Evolutionary conservation across 2,113 vertebrate species (phyloP).

Genomic region (Antigone vipio): DNA sequence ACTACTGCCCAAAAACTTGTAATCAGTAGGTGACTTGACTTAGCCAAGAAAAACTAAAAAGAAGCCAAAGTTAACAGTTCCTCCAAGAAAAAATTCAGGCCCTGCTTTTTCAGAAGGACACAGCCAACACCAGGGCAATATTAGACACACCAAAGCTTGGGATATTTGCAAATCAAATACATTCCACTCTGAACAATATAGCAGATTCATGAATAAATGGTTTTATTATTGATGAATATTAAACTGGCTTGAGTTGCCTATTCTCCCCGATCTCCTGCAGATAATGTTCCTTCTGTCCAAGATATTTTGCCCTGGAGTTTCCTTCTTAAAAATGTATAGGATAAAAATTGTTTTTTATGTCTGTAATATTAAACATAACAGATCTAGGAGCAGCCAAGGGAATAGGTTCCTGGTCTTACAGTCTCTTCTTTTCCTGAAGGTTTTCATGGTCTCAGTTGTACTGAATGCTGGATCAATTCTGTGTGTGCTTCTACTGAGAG

Average conservation of each 20-base stretch:
- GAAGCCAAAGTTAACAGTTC: background rate
- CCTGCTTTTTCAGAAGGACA: background rate
- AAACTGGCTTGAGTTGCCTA: background rate
- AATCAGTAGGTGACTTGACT: constrained; percentile 2
- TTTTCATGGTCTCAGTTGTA: background rate
- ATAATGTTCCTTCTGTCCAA: background rate
- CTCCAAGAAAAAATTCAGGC: background rate
- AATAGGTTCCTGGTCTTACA: background rate
- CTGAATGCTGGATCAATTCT: background rate
- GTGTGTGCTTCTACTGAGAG: background rate
- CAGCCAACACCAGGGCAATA: background rate
- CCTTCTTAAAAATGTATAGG: background rate
- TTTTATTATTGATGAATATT: background rate
- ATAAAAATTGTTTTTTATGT: background rate
- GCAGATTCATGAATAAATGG: background rate
- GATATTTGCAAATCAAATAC: background rate
- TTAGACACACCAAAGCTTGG: background rate
- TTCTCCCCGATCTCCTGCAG: background rate
- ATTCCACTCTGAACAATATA: background rate
- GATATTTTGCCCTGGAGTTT: background rate
- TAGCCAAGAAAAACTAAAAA: background rate
- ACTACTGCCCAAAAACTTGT: background rate
- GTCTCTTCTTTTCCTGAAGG: background rate
- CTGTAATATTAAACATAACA: background rate
- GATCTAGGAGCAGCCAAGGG: background rate